Conservation (phyloP, 2,888 invertebrate species). For the Arctia plantaginis region DNA sequence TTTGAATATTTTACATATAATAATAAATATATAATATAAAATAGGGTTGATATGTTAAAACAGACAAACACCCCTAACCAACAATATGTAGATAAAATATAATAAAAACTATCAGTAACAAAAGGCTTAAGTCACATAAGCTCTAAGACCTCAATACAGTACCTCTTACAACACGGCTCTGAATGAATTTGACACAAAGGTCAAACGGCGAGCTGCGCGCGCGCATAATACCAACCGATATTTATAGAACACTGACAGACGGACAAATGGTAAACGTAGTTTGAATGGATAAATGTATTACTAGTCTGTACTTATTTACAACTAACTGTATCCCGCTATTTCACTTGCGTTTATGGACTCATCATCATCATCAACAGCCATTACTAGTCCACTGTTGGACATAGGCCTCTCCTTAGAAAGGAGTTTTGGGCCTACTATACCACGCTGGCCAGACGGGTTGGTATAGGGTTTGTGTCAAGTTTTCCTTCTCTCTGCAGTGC, state of each 20-base stretch:
- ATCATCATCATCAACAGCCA: no score
- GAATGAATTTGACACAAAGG: conserved; percentile 59
- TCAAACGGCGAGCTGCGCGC: conserved; percentile 40
- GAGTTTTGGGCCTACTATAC: no score
- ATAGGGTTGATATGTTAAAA: no score
- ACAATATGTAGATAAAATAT: background rate
- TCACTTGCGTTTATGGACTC: no score
- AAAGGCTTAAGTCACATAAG: conserved; percentile 9
- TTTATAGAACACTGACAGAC: conserved; percentile 53
- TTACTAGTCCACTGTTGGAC: no score
- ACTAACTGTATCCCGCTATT: no score
- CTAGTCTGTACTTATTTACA: conserved; percentile 10
- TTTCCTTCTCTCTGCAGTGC: no score
- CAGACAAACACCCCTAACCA: background rate
- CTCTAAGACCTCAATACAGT: conserved; percentile 15
- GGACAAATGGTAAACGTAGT: conserved; percentile 47
- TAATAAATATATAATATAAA: no score
- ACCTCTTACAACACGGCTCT: conserved; percentile 26
- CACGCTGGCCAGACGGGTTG: no score
- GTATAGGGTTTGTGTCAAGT: no score
- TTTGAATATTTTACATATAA: no score
- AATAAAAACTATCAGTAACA: background rate
- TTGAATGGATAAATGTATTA: conserved; percentile 32
- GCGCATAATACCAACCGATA: conserved; percentile 42
- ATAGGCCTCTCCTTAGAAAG: no score